Percentiles rank a stretch among this genome's conserved stretches.
These are phyloP conservation scores for Acanthurus lineatus DNA, from an alignment of 2,797 vertebrate genomes.

Conservation along the genomic window DNA sequence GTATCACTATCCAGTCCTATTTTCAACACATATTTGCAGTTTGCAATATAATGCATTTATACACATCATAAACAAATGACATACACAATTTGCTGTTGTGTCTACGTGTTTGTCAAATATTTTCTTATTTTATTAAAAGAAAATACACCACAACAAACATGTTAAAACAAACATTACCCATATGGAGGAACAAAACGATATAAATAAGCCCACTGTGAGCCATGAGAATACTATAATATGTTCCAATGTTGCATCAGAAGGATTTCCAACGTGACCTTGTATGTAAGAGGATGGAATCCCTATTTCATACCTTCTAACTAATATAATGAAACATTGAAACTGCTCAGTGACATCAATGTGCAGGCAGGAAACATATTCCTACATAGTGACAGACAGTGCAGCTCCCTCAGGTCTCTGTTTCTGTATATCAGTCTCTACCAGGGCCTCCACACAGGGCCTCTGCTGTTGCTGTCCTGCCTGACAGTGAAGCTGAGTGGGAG, in stretches of 20 bases:
- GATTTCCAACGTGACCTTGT: neutral
- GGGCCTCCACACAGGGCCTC: slow-evolving; percentile 83
- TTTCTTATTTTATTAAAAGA: slow-evolving; percentile 34
- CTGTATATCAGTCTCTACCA: slow-evolving; percentile 82
- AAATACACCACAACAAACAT: neutral
- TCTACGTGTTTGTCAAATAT: neutral
- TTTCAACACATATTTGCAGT: neutral
- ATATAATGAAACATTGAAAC: slow-evolving; percentile 80
- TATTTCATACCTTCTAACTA: slow-evolving; percentile 67
- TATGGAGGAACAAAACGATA: slow-evolving; percentile 14
- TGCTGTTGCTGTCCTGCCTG: slow-evolving; percentile 69
- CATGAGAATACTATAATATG: neutral
- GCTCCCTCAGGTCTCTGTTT: slow-evolving; percentile 70
- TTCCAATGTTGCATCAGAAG: neutral
- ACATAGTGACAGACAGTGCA: slow-evolving; percentile 69
- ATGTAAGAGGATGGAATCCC: neutral
- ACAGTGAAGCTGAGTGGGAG: slow-evolving; percentile 46
- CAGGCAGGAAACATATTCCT: slow-evolving; percentile 82
- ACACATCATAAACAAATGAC: neutral
- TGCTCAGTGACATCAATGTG: slow-evolving; percentile 46
- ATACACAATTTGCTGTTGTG: too few species aligned
- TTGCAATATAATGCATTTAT: neutral
- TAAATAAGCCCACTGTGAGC: slow-evolving; percentile 11
- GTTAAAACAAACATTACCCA: neutral
- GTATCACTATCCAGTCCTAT: neutral